Base-by-base conservation (phyloP, 2,113 vertebrate genomes). In the Zosterops borbonicus region DNA sequence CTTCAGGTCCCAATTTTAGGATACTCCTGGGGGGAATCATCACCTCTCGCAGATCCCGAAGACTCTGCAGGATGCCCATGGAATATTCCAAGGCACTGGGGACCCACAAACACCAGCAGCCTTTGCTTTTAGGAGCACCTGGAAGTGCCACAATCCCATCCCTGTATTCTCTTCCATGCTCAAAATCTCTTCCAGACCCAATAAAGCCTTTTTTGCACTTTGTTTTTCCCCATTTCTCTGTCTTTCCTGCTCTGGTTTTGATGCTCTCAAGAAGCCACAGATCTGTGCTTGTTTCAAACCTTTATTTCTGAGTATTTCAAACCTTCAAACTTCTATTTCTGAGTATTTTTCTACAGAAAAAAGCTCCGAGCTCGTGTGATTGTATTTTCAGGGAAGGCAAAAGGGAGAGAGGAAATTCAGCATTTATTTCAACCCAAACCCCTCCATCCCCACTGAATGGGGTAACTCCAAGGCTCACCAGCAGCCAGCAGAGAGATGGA, bases 21-120 rank as follows among this genome's bases (percentile, higher is more conserved):
- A 0, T 20, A 29, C 80, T 65, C 14, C 0, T 0, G 18, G 0
- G 7, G 46, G 42, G 58, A 60, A 16, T 7, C 42, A 4, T 55
- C 50, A 0, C 27, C 27, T 49, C 39, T 5, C n/a, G 8, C 31
- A 47, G 50, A 14, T 75, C 60, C 58, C 9, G 1, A 11, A 42
- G 52, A 3, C 14, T 21, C 74, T 62, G 58, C 52, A 29, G 76
- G 81, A 21, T 55, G 59, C 33, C 31, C 49, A 0, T 0, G 1
- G 68, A 31, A 9, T 4, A 6, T 41, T 19, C 46, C 50, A 35
- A 8, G 52, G 58, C 14, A 6, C 46, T 3, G 19, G 49, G 11
- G 31, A 9, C 19, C 75, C 37, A 7, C 53, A 78, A 39, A 31
- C 9, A 69, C 22, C 55, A 53, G 8, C 59, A 49, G 49, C 19